A percentile compares a stretch with the other conserved stretches of the same genome.
These are phyloP conservation scores for Uropsilus gracilis DNA, from an alignment of 2,113 vertebrate species.

Conservation along the genomic window DNA sequence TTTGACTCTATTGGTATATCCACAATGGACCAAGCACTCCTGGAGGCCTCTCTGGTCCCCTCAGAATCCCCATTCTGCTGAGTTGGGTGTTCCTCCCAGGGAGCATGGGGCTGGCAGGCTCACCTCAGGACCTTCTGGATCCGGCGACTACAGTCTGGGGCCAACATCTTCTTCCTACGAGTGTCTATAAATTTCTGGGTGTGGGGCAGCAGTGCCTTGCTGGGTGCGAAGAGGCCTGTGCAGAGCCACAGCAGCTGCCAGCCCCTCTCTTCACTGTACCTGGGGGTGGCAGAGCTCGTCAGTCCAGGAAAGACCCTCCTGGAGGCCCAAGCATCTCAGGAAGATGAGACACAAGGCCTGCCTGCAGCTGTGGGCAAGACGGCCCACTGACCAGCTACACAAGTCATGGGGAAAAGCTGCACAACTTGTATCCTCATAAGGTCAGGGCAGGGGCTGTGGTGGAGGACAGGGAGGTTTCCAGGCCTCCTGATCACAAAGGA, in stretches of 20 bases:
- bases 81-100: accelerated
- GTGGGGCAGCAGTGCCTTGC: conserved; percentile 91
- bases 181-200: conserved; percentile 93
- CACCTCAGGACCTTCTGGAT: conserved; percentile 93
- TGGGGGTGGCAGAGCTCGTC: conserved; percentile 49
- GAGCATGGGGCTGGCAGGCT: background rate
- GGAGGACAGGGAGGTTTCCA: background rate
- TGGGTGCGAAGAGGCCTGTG: conserved; percentile 94
- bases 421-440: no score
- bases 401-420: no score
- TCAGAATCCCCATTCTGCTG: background rate
- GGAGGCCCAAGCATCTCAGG: accelerated
- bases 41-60: background rate
- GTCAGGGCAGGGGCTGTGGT: accelerated
- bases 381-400: background rate
- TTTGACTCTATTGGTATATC: background rate
- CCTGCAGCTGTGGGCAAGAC: no score
- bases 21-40: accelerated
- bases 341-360: background rate
- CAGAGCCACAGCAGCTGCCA: conserved; percentile 99
- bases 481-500: background rate
- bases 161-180: conserved; percentile 86
- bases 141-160: conserved; percentile 89
- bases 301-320: background rate
- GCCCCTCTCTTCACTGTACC: conserved; percentile 92